Percentiles rank a stretch among this genome's conserved stretches.
These are phyloP conservation scores for Martes martes DNA, from an alignment of 2,113 vertebrate genomes.

Conservation along the genomic window DNA sequence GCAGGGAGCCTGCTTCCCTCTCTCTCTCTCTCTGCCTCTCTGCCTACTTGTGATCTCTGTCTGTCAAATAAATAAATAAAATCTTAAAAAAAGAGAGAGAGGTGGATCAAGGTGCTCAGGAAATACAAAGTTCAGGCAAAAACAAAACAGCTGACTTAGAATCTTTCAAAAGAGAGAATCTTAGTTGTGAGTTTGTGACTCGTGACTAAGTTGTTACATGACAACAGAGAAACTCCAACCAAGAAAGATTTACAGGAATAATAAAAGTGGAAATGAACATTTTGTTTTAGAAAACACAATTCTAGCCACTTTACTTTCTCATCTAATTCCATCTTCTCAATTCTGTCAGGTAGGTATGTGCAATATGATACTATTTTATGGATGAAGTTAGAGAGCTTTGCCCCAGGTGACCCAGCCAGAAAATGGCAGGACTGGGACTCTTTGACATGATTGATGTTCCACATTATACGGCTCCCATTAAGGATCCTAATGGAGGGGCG, in stretches of 20 bases:
- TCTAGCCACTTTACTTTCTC: background rate
- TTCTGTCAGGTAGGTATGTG: background rate
- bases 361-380: background rate
- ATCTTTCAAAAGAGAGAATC: background rate
- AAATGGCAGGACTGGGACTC: background rate
- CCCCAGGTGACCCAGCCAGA: background rate
- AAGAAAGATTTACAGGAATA: background rate
- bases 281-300: background rate
- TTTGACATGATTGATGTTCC: background rate
- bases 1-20: too few relatives aligned
- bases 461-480: background rate
- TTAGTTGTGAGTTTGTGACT: background rate
- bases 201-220: background rate
- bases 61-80: too few relatives aligned
- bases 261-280: background rate
- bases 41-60: too few relatives aligned
- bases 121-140: constrained; percentile 16
- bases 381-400: background rate
- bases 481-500: background rate
- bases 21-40: too few relatives aligned
- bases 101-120: background rate
- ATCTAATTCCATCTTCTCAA: background rate
- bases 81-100: background rate
- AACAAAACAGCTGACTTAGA: background rate
- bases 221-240: background rate